These are phyloP conservation scores for Pluvialis apricaria DNA, from an alignment of 2,113 vertebrate species.

Conservation along the genomic window DNA sequence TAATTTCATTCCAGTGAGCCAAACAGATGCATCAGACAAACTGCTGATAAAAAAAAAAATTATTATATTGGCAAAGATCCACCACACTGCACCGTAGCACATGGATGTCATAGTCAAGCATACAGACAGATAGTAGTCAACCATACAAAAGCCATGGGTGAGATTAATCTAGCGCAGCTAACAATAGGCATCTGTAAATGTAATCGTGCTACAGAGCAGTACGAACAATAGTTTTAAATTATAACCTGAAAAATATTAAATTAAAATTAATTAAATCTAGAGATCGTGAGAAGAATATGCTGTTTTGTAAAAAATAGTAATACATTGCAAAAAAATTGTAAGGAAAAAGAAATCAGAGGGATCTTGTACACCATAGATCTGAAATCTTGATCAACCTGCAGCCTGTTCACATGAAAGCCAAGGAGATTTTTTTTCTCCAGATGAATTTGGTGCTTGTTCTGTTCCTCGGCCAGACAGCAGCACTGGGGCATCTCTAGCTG, in stretches of 20 bases:
- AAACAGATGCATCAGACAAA: conserved; percentile 40
- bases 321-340: background rate
- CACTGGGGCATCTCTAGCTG: background rate
- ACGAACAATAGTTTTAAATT: background rate
- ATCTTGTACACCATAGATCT: background rate
- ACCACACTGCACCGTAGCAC: background rate
- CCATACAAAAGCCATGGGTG: background rate
- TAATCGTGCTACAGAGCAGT: background rate
- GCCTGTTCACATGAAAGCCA: background rate
- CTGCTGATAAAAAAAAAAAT: conserved; percentile 24
- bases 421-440: background rate
- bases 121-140: background rate
- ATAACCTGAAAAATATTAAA: background rate
- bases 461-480: background rate
- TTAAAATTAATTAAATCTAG: background rate
- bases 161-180: background rate
- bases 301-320: background rate
- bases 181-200: background rate
- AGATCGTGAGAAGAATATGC: background rate
- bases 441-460: conserved; percentile 1
- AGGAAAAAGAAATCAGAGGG: background rate
- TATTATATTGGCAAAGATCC: background rate
- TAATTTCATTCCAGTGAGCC: background rate
- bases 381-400: background rate
- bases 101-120: background rate